Conservation (phyloP, 2,888 invertebrate species). For the Troides aeacus region DNA sequence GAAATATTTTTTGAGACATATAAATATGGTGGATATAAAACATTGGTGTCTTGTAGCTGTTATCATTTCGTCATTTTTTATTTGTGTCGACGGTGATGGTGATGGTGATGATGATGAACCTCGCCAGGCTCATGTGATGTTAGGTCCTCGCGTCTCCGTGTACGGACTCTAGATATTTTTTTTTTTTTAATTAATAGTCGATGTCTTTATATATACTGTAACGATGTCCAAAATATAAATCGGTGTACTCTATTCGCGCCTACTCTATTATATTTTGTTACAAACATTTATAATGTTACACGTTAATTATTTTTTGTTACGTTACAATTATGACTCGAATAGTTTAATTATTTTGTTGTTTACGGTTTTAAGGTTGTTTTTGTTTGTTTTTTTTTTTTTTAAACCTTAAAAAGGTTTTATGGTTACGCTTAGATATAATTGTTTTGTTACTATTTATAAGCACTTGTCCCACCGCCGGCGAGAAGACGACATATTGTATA, state of each 20-base stretch:
- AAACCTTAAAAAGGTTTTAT: too few relatives aligned
- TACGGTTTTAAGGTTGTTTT: too few relatives aligned
- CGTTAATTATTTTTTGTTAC: background rate
- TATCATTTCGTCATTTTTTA: too few relatives aligned
- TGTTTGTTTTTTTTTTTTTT: too few relatives aligned
- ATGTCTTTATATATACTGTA: conserved; percentile 53
- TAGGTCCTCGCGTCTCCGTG: conserved; percentile 33
- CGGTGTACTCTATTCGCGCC: conserved; percentile 22
- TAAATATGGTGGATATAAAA: conserved; percentile 38
- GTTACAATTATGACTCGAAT: background rate
- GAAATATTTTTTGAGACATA: conserved; percentile 73
- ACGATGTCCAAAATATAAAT: conserved; percentile 52
- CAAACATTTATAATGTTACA: background rate
- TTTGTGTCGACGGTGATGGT: too few relatives aligned
- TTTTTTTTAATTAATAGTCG: conserved; percentile 42
- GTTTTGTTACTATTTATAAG: too few relatives aligned
- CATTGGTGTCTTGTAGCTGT: too few relatives aligned
- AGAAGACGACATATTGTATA: too few relatives aligned
- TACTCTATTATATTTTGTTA: background rate
- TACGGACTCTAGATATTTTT: conserved; percentile 3
- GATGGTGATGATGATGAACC: too few relatives aligned
- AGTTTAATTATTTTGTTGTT: background rate
- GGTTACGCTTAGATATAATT: too few relatives aligned
- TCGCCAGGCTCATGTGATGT: conserved; percentile 29
- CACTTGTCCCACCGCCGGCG: too few relatives aligned